These are phyloP conservation scores for Malurus leucopterus DNA, from an alignment of 2,797 vertebrate genomes.

Conservation along the genomic window DNA sequence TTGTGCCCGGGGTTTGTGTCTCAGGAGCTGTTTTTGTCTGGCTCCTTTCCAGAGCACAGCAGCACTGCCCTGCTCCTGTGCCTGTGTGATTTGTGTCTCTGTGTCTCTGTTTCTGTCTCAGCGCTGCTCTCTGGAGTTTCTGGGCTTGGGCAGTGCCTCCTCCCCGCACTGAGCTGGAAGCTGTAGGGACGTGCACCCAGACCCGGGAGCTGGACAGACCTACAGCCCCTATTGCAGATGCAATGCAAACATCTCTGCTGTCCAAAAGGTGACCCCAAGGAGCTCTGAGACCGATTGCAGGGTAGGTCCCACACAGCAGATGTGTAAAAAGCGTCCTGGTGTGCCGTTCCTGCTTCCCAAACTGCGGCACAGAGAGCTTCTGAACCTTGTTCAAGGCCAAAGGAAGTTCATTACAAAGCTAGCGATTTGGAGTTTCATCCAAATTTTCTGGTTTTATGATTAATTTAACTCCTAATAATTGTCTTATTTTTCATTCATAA, in stretches of 20 bases:
- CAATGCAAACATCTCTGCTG: not conserved
- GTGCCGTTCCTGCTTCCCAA: not conserved
- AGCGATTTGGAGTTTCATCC: not conserved
- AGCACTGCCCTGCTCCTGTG: not conserved
- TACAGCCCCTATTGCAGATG: not conserved
- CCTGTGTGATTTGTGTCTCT: not conserved
- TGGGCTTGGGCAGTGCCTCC: not conserved
- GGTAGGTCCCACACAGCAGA: not conserved
- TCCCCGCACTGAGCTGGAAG: not conserved
- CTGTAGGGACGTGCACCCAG: fast-evolving
- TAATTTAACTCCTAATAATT: not conserved
- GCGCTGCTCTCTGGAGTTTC: not conserved
- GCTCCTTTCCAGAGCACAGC: not conserved
- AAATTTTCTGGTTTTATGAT: not conserved
- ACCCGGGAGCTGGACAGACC: not conserved
- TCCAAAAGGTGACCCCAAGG: not conserved
- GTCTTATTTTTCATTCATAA: not conserved
- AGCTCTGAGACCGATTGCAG: not conserved
- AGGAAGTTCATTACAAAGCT: not conserved
- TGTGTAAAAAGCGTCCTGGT: not conserved
- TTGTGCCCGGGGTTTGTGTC: not conserved
- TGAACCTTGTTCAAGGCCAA: not conserved
- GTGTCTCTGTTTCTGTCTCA: fast-evolving
- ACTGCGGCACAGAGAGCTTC: not conserved
- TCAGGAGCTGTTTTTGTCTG: not conserved